Conservation (phyloP, 2,888 invertebrate genomes). For the Amiota mariae region DNA sequence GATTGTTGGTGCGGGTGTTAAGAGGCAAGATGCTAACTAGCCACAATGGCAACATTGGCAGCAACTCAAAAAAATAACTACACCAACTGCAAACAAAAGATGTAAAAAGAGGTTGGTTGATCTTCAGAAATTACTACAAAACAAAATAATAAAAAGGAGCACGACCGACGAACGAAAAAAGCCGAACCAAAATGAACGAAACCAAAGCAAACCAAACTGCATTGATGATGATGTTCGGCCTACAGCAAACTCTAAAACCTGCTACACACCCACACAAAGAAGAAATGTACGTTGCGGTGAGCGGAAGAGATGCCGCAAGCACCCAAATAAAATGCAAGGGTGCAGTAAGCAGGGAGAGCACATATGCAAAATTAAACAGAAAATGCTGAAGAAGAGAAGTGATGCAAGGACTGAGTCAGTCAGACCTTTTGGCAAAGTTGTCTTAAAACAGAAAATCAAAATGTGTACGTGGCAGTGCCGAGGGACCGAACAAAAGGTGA, state of each 20-base stretch:
- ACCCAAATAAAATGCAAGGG: slow-evolving; percentile 16
- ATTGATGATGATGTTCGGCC: slow-evolving; percentile 13
- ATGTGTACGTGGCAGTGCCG: background rate
- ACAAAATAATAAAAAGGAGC: too few species aligned
- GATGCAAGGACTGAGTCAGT: background rate
- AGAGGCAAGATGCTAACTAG: background rate
- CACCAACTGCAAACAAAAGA: background rate
- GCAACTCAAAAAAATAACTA: background rate
- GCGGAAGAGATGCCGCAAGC: slow-evolving; percentile 21
- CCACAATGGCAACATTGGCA: slow-evolving; percentile 5
- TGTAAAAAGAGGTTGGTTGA: background rate
- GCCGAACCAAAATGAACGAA: background rate
- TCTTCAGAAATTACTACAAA: too few species aligned
- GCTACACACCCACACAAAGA: slow-evolving; percentile 40
- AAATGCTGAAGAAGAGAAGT: background rate
- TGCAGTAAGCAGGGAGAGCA: slow-evolving; percentile 34
- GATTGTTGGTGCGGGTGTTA: slow-evolving; percentile 3
- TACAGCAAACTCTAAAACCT: slow-evolving; percentile 19
- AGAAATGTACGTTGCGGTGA: background rate
- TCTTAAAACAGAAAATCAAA: background rate
- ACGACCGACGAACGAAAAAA: too few species aligned
- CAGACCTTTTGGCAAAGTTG: slow-evolving; percentile 2
- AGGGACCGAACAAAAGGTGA: slow-evolving; percentile 12
- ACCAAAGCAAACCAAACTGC: background rate
- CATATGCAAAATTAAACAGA: slow-evolving; percentile 45